A percentile compares a stretch with the other conserved stretches of the same genome.
Conservation (phyloP, 2,888 invertebrate species). For the Volucella bombylans region DNA sequence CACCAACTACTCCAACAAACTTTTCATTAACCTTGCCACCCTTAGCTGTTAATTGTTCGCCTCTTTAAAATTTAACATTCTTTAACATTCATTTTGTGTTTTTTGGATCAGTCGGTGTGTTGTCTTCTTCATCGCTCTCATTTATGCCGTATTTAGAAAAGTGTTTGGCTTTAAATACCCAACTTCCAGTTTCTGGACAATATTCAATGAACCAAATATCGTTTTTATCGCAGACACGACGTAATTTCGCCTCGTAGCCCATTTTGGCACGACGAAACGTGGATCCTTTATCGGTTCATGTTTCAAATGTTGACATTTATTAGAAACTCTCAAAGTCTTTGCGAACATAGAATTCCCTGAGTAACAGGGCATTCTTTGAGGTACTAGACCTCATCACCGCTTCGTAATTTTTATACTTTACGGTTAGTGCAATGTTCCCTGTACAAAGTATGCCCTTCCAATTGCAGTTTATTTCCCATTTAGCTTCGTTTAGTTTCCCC, state of each 20-base stretch:
- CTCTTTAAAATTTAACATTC: too few relatives aligned
- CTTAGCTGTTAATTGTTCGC: slow-evolving; percentile 55
- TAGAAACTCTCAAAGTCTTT: too few relatives aligned
- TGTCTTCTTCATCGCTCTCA: slow-evolving; percentile 95
- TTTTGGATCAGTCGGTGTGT: slow-evolving; percentile 82
- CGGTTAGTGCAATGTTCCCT: too few relatives aligned
- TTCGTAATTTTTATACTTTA: too few relatives aligned
- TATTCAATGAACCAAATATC: slow-evolving; percentile 97
- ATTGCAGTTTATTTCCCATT: too few relatives aligned
- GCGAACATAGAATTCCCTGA: too few relatives aligned
- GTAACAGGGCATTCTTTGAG: too few relatives aligned
- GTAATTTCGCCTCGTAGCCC: slow-evolving; percentile 93
- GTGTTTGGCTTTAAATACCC: slow-evolving; percentile 97
- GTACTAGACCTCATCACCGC: too few relatives aligned
- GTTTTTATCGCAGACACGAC: slow-evolving; percentile 92
- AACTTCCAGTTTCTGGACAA: slow-evolving; percentile 96
- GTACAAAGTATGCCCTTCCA: too few relatives aligned
- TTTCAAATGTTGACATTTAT: too few relatives aligned
- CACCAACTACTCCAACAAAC: slow-evolving; percentile 34
- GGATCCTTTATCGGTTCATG: slow-evolving; percentile 91
- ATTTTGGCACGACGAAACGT: slow-evolving; percentile 88
- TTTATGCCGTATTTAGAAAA: slow-evolving; percentile 96
- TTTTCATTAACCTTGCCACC: slow-evolving; percentile 43
- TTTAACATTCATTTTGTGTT: slow-evolving; percentile 78
- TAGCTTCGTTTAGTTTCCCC: too few relatives aligned